Evolutionary conservation across 1,140 invertebrate genomes (phyloP).

Genomic region (Drosophila subpulchrella): DNA sequence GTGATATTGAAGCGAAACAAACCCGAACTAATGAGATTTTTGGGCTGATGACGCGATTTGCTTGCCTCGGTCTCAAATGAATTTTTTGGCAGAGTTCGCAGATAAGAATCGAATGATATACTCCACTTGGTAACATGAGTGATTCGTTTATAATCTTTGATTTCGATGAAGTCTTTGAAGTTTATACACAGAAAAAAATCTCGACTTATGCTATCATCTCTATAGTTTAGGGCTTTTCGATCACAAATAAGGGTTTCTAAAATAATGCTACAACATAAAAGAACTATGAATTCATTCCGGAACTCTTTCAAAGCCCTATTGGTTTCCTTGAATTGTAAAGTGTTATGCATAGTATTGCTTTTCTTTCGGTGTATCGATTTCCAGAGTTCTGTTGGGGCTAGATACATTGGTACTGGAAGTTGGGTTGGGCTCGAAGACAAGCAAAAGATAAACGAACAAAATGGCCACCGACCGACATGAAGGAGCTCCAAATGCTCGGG

Average conservation of each 20-base stretch:
- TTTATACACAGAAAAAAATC: conserved; percentile 21
- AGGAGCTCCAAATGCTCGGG: conserved; percentile 61
- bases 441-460: conserved; percentile 47
- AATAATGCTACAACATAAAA: too few relatives aligned
- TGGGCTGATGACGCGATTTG: conserved; percentile 58
- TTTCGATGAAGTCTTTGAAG: conserved; percentile 61
- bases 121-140: conserved; percentile 69
- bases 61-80: conserved; percentile 25
- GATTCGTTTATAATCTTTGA: conserved; percentile 81
- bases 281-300: too few relatives aligned
- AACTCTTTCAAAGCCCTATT: too few relatives aligned
- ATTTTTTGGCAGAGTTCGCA: conserved; percentile 44
- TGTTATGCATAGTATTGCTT: background rate
- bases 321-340: background rate
- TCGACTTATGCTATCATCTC: too few relatives aligned
- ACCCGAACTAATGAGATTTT: conserved; percentile 74
- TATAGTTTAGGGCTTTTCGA: too few relatives aligned
- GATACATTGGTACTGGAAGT: conserved; percentile 8
- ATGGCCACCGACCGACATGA: conserved; percentile 34
- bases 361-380: background rate
- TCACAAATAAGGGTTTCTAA: too few relatives aligned
- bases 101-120: conserved; percentile 61
- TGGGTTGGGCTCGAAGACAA: conserved; percentile 49
- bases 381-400: background rate
- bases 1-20: conserved; percentile 43